Evolutionary conservation across 64 coral and sea anemone species (phyloP), one percentile per base, ranked within the genome.

Genomic region (Actinia tenebrosa): DNA sequence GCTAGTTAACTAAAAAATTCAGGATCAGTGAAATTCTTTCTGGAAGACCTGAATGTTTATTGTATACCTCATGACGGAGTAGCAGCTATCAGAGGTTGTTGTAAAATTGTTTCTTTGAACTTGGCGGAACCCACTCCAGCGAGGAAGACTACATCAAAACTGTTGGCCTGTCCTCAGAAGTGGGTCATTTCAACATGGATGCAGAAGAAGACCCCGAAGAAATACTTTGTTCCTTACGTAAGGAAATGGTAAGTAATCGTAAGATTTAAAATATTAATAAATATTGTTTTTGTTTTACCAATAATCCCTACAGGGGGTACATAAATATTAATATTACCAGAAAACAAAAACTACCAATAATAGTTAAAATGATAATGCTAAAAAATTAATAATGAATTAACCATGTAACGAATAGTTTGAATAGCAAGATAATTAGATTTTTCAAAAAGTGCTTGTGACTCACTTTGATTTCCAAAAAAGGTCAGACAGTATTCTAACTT

Each of bases 241-340:
- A 81, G 53, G 79, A 81, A 81, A 81, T 81, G 79, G 79, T 81
- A 53, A 81, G 79, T 50, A 42, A 75, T 66, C 30, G 30, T 66
- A 3, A 66, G 8, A 72, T 13, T 4, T 66, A n/a, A 66, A 66
- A n/a, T 66, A n/a, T 66, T 4, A 23, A n/a, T 64, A 25, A 9
- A 66, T 30, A 42, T 9, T 30, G 27, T 75, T 42, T 30, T 22
- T 22, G 5, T 66, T 26, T 75, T 75, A 30, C 1, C 10, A 42
- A 26, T 75, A 42, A 26, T 43, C n/a, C 20, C 63, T 23, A 7
- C 63, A 66, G 63, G 63, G 63, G 63, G 63, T 66, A 9, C 6
- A 66, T 23, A 3, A 66, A 7, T 42, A 27, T 2, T 71, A 27
- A 71, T n/a, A n/a, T 25, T 71, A 27, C 9, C 1, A 42, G 7